A percentile compares a stretch with the other conserved stretches of the same genome.
phyloP scores from a whole-genome alignment of 1,140 invertebrate species.

The Bemisia tabaci region DNA sequence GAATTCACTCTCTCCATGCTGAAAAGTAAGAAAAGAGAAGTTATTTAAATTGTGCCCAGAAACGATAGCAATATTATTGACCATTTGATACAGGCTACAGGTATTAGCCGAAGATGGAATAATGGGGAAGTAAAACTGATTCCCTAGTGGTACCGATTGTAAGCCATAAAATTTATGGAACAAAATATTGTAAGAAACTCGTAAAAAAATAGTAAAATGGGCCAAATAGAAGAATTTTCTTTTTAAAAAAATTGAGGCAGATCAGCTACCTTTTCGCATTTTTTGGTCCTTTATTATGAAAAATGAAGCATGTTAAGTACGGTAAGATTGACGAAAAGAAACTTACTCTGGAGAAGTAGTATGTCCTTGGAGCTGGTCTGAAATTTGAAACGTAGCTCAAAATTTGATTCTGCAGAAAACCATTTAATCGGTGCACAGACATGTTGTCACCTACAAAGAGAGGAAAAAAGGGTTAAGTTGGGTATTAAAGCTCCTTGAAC shows the following conservation, averaged over 20 bases:
- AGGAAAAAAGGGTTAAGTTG: not conserved
- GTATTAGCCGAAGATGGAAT: too few species aligned
- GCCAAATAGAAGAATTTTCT: too few species aligned
- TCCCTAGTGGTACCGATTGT: too few species aligned
- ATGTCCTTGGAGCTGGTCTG: conserved; percentile 51
- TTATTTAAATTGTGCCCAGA: not conserved
- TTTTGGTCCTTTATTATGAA: not conserved
- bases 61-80: not conserved
- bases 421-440: conserved; percentile 40
- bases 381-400: conserved; percentile 67
- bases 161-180: too few species aligned
- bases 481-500: too few species aligned
- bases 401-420: conserved; percentile 56
- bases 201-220: too few species aligned
- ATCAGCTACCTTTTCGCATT: too few species aligned
- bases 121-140: too few species aligned
- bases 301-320: not conserved
- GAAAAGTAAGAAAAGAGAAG: conserved; percentile 22
- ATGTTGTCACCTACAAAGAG: conserved; percentile 35
- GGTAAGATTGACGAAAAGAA: conserved; percentile 1
- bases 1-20: conserved; percentile 88
- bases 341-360: conserved; percentile 57
- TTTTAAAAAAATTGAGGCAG: too few species aligned
- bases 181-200: too few species aligned
- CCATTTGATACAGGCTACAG: not conserved